Base-by-base conservation (phyloP, 2,888 invertebrate genomes). In the Cyrtodaria siliqua region DNA sequence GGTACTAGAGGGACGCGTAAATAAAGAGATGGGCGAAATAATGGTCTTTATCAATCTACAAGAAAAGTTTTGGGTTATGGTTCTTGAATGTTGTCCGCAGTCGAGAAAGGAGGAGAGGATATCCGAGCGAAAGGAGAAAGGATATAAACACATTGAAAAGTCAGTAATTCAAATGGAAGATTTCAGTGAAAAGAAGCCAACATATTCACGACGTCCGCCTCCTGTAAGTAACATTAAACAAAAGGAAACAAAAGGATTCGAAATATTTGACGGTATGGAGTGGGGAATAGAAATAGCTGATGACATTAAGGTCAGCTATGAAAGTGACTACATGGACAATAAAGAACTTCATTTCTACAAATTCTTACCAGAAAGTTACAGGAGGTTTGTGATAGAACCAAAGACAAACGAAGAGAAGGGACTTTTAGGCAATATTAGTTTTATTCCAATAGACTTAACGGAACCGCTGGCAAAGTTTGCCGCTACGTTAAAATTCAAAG, bases 11-110 rank as follows among this genome's bases (percentile, higher is more conserved):
- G 84, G 80, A 8, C 63, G 83, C 6, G 75, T 62, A 26, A 81
- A 79, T 44, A 85, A 80, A 70, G 87, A 87, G 60, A 85, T 84
- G 55, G 92, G 91, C 1, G 90, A 91, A 66, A 69, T 92, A 4
- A 66, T 90, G 53, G 79, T 91, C 18, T 92, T 91, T 79, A 63
- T 91, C 9, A 88, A 89, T 53, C 68, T 90, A 14, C 83, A 87
- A 68, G 88, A 90, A 50, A 91, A 91, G 75, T 79, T 86, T 4
- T 92, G 92, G 92, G 84, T 85, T 52, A 71, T 90, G 29, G 83
- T 90, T 75, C 76, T 92, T 6, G 91, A 91, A 61, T 83, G 85
- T 59, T 89, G 87, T 59, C 84, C 89, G 0, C 60, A 82, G 29
- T 71, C 73, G 3, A 63, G 80, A 20, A 67, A 87, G 16, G 86